phyloP scores from a whole-genome alignment of 2,797 vertebrate species.

The Myripristis jacobus region DNA sequence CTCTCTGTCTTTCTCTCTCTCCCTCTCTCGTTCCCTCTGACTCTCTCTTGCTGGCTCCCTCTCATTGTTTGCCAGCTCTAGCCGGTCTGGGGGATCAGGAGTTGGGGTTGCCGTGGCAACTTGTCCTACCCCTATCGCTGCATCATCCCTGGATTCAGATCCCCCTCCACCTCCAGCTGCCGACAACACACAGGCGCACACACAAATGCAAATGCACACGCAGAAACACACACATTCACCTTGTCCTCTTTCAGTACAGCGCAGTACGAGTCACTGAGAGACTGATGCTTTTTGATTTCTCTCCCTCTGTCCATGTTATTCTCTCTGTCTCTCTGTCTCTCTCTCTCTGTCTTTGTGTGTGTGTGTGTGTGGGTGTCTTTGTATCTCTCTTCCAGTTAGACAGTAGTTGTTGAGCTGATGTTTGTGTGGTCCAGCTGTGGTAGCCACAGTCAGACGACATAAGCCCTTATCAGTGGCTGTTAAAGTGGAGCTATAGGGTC shows the following conservation, averaged over 20 bases:
- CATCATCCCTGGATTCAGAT: constrained; percentile 62
- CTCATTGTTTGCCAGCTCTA: constrained; percentile 67
- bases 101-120: constrained; percentile 79
- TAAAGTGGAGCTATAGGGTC: constrained; percentile 19
- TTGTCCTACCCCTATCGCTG: constrained; percentile 61
- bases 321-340: background rate
- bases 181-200: constrained; percentile 3
- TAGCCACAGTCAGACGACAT: constrained; percentile 29
- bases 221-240: constrained; percentile 10
- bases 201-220: constrained; percentile 3
- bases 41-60: constrained; percentile 24
- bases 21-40: constrained; percentile 36
- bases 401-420: background rate
- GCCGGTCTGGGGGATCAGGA: constrained; percentile 70
- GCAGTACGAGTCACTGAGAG: background rate
- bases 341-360: background rate
- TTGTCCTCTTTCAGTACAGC: background rate
- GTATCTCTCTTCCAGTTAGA: background rate
- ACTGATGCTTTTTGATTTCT: background rate
- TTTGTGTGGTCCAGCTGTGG: background rate
- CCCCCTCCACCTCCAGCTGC: constrained; percentile 11
- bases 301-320: background rate
- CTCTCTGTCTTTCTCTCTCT: constrained; percentile 16
- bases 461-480: constrained; percentile 25
- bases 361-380: background rate